phyloP scores from a whole-genome alignment of 2,888 invertebrate genomes.

The Nephrotoma appendiculata region DNA sequence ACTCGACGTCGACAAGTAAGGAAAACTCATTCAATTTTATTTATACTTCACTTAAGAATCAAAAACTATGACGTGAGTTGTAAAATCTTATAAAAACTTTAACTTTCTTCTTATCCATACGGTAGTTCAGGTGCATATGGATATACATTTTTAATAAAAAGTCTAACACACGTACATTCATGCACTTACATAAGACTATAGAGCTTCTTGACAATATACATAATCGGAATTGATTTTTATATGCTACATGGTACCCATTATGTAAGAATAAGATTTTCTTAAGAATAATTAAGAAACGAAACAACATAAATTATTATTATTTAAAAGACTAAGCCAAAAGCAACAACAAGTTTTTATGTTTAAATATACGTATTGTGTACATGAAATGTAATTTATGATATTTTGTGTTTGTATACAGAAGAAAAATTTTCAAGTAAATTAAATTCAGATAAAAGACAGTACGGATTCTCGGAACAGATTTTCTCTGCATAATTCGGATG shows the following conservation, averaged over 20 bases:
- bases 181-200: background rate
- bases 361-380: background rate
- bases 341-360: background rate
- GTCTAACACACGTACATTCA: too few relatives aligned
- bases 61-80: background rate
- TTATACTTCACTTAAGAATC: background rate
- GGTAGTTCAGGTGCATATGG: too few relatives aligned
- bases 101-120: background rate
- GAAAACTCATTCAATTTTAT: background rate
- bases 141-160: too few relatives aligned
- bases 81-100: background rate
- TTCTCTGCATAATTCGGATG: background rate
- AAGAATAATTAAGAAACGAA: background rate
- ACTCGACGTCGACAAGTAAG: background rate
- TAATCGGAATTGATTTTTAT: background rate
- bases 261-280: background rate
- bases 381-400: background rate
- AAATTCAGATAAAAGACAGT: background rate
- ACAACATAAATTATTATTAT: background rate
- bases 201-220: background rate
- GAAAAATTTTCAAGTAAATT: background rate
- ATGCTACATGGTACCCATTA: background rate
- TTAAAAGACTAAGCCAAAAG: background rate
- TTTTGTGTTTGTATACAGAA: background rate
- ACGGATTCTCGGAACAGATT: background rate